These are phyloP conservation scores for Malurus cyaneus DNA, from an alignment of 2,113 vertebrate genomes.

Conservation along the genomic window DNA sequence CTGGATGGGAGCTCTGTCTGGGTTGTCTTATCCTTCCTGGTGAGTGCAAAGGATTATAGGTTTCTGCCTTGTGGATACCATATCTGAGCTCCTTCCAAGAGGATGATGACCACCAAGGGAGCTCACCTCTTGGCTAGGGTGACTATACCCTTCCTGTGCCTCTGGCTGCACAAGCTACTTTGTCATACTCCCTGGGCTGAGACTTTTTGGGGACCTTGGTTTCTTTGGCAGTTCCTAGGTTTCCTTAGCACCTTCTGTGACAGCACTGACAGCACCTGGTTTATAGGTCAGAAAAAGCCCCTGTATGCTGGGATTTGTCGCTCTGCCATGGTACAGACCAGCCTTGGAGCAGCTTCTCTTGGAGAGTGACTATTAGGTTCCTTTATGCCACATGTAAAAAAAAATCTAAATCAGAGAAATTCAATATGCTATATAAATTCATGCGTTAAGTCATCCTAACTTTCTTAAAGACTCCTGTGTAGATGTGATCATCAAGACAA, in stretches of 20 bases:
- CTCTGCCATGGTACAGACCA: background rate
- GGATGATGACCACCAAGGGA: background rate
- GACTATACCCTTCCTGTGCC: accelerated
- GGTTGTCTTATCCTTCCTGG: background rate
- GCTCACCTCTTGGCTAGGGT: background rate
- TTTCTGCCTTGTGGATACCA: background rate
- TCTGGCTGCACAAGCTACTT: accelerated
- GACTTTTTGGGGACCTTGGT: background rate
- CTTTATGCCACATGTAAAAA: background rate
- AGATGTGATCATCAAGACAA: background rate
- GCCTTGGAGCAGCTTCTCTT: background rate
- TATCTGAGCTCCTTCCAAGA: background rate
- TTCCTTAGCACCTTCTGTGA: background rate
- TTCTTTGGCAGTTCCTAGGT: background rate
- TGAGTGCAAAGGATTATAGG: background rate
- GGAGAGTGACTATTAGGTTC: background rate
- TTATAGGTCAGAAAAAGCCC: background rate
- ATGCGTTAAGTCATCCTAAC: background rate
- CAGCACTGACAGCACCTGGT: background rate
- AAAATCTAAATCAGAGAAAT: background rate
- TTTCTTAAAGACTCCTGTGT: background rate
- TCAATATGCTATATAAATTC: background rate
- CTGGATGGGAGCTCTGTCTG: background rate
- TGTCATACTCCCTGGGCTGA: background rate
- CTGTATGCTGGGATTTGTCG: background rate